phyloP scores from a whole-genome alignment of 2,113 vertebrate genomes.

The Poeciliopsis turrubarensis region DNA sequence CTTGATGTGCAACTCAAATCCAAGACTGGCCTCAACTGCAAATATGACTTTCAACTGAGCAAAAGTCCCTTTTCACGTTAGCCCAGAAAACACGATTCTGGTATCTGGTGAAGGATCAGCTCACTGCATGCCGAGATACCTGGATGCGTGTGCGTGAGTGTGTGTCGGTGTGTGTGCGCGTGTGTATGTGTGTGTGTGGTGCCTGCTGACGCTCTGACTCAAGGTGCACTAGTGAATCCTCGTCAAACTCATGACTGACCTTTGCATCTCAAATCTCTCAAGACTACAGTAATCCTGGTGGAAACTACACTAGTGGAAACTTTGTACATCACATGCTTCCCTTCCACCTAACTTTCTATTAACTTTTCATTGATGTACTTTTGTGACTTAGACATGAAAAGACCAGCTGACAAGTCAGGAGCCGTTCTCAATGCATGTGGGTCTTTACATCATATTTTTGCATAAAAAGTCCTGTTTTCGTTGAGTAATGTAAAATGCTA shows the following conservation, averaged over 20 bases:
- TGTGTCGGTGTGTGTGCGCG: background rate
- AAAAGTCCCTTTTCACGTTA: background rate
- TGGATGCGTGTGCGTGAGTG: background rate
- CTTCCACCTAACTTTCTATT: no score
- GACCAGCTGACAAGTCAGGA: no score
- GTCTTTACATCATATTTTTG: no score
- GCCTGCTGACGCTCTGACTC: background rate
- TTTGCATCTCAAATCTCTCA: background rate
- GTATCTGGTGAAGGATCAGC: background rate
- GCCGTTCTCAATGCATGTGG: no score
- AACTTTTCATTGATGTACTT: no score
- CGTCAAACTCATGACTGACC: background rate
- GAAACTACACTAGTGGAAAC: no score
- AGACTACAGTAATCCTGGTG: background rate
- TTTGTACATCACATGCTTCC: no score
- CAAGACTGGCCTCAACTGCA: background rate
- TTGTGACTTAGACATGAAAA: no score
- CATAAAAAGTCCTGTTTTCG: no score
- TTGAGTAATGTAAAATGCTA: no score
- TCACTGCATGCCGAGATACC: background rate
- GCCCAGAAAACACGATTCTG: background rate
- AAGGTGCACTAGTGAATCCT: background rate
- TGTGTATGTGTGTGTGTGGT: background rate
- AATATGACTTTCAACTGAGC: background rate
- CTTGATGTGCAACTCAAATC: background rate